Evolutionary conservation across 2,888 invertebrate genomes (phyloP), one percentile per base, ranked within the genome.

Genomic region (Temnothorax unifasciatus): DNA sequence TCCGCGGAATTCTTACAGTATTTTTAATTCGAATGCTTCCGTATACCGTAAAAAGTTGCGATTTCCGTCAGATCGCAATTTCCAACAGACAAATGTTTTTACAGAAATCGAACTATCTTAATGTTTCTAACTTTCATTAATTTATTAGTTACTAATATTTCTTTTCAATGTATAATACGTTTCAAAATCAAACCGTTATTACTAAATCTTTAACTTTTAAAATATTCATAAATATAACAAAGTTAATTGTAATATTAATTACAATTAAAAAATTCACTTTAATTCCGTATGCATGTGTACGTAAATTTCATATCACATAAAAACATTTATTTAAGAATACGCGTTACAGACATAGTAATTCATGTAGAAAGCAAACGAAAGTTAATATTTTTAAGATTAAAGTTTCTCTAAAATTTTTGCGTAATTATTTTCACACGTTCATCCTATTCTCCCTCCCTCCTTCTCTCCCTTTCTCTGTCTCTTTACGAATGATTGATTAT

Each of bases 1-100:
- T 21, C 54, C n/a, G 71, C 38, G 4, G 29, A 44, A 77, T 77
- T 77, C 41, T 57, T 71, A 54, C 5, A 25, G 47, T 38, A 68
- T 54, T 69, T 77, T 77, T 69, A 29, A 6, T 57, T 11, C 3
- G 11, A 15, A 54, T 38, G 47, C 13, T 77, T 77, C 13, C n/a
- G 52, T 41, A 41, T 44, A 47, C 18, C 38, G 29, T 25, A 54
- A n/a, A 54, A 41, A 77, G 25, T 54, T 68, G n/a, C n/a, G n/a
- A 29, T 54, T 41, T 47, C 18, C 25, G 18, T 66, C 18, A 73
- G 11, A 57, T 6, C 4, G n/a, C n/a, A 3, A 66, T 34, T 38
- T 66, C 15, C 8, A 44, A 6, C 15, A n/a, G 13, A 64, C 29
- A 75, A 75, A 64, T 21, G n/a, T 34, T 75, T 50, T 66, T 25